phyloP scores from a whole-genome alignment of 2,888 invertebrate genomes.

The Tenodera sinensis region DNA sequence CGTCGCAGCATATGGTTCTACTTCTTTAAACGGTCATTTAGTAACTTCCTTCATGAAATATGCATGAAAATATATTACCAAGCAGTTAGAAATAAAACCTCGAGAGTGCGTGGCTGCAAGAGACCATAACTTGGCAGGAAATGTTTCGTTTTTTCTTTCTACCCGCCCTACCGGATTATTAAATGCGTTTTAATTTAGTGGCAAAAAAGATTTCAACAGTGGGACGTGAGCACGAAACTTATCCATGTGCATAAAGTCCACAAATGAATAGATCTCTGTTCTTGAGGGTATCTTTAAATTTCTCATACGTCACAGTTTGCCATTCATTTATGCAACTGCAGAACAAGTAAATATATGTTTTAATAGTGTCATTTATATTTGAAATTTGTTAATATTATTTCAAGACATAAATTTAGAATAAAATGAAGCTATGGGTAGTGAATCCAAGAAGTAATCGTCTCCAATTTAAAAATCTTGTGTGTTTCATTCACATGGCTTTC shows the following conservation, averaged over 20 bases:
- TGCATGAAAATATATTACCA: background rate
- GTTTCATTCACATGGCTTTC: too few species aligned
- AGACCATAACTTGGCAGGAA: background rate
- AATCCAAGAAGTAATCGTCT: too few species aligned
- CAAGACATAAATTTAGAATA: too few species aligned
- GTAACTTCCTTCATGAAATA: background rate
- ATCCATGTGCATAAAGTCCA: background rate
- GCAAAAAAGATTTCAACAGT: background rate
- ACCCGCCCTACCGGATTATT: background rate
- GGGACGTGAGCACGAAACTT: background rate
- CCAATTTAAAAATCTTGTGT: too few species aligned
- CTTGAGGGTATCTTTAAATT: background rate
- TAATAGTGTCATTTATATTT: too few species aligned
- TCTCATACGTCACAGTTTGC: too few species aligned
- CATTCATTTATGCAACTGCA: too few species aligned
- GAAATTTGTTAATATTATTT: too few species aligned
- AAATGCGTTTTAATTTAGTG: background rate
- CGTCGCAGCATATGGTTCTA: background rate
- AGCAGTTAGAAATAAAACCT: background rate
- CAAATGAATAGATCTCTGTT: background rate
- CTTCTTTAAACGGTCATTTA: background rate
- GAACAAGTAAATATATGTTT: too few species aligned
- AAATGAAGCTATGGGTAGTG: too few species aligned
- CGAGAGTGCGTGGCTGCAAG: background rate
- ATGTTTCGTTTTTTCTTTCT: background rate